Conservation (phyloP, 2,113 vertebrate genomes). For the Clupea harengus region DNA sequence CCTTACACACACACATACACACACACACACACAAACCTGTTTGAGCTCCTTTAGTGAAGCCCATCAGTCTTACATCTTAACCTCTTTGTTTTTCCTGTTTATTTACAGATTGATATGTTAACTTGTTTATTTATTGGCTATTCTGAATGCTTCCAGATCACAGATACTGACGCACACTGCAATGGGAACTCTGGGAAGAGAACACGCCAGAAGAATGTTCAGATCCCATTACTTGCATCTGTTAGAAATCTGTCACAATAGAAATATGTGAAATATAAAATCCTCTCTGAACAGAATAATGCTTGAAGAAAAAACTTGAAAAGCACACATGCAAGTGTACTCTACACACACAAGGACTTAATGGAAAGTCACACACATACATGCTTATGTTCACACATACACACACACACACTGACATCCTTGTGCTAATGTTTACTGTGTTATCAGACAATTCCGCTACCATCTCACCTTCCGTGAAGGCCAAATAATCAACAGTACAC, state of each 20-base stretch:
- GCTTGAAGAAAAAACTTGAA: neutral
- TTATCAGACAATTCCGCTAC: slow-evolving; percentile 14
- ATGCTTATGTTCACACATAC: neutral
- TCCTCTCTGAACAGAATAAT: too few relatives aligned
- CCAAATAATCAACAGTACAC: slow-evolving; percentile 59
- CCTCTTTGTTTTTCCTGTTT: neutral
- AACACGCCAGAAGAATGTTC: too few relatives aligned
- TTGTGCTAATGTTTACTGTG: slow-evolving; percentile 10
- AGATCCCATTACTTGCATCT: too few relatives aligned
- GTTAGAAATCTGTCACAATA: neutral
- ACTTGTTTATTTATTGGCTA: too few relatives aligned
- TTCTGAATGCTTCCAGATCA: too few relatives aligned
- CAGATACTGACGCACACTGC: neutral
- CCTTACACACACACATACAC: too few relatives aligned
- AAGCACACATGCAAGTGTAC: neutral
- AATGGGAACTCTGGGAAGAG: too few relatives aligned
- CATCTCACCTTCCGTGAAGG: slow-evolving; percentile 76
- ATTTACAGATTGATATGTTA: neutral
- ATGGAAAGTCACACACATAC: neutral
- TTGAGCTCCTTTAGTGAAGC: neutral
- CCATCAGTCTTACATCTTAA: neutral
- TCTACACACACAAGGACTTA: neutral
- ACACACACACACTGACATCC: neutral
- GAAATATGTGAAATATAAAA: too few relatives aligned
- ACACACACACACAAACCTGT: neutral